Evolutionary conservation across 1,140 invertebrate species (phyloP).

Genomic region (Saccostrea glomerata): DNA sequence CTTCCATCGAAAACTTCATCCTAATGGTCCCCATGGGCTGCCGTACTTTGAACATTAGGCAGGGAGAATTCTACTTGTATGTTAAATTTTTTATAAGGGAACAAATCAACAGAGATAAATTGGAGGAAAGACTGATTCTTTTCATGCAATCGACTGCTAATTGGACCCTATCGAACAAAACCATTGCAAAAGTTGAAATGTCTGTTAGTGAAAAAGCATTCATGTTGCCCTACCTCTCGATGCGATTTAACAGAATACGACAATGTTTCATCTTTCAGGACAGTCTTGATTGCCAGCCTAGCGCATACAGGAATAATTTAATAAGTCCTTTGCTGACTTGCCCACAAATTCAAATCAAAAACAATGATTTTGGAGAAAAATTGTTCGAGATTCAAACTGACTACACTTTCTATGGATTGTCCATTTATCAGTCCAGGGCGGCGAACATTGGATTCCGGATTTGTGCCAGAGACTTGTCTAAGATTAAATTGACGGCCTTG

Average conservation of each 20-base stretch:
- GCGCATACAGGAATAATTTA: neutral
- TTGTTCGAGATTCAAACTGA: neutral
- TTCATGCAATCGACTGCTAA: neutral
- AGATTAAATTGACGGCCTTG: neutral
- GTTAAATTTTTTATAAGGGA: neutral
- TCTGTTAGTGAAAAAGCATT: neutral
- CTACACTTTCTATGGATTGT: neutral
- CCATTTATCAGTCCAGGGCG: neutral
- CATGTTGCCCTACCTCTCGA: neutral
- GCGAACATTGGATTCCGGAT: neutral
- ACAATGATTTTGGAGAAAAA: neutral
- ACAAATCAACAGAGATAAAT: neutral
- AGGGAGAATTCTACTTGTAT: neutral
- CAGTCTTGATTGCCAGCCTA: neutral
- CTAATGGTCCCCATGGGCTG: neutral
- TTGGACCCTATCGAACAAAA: neutral
- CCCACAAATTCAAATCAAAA: neutral
- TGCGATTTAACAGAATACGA: neutral
- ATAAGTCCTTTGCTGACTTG: slow-evolving; percentile 1
- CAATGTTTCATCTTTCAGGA: neutral
- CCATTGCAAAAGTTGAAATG: neutral
- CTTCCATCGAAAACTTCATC: neutral
- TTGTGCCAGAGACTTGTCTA: neutral
- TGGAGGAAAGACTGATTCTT: neutral
- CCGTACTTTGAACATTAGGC: neutral